Conservation (phyloP, 1,140 invertebrate species). For the Rhyacophila brunnea region DNA sequence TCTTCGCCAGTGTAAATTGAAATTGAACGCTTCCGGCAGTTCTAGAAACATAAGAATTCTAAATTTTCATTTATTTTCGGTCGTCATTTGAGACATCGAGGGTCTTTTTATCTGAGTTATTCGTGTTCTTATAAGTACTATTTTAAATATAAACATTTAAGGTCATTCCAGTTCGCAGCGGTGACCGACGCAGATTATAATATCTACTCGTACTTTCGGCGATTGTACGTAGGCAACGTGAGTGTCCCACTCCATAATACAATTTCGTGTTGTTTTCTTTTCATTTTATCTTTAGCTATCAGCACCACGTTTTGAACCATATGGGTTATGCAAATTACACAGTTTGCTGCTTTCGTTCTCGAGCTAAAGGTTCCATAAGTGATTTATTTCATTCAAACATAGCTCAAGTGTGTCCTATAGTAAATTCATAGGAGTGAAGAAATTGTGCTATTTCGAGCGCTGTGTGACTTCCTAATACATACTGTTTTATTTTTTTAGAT, state of each 20-base stretch:
- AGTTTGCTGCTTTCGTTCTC: constrained; percentile 2
- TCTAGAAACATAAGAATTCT: constrained; percentile 54
- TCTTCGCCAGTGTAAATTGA: too few relatives aligned
- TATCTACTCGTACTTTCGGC: constrained; percentile 41
- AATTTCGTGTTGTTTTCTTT: constrained; percentile 4
- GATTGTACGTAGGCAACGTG: constrained; percentile 44
- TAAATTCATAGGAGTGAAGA: background rate
- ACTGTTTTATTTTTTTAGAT: constrained; percentile 39
- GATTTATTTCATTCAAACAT: too few relatives aligned
- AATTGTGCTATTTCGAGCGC: background rate
- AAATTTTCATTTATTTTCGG: constrained; percentile 55
- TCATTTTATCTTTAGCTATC: constrained; percentile 4
- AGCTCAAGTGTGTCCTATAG: too few relatives aligned
- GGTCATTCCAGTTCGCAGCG: constrained; percentile 30
- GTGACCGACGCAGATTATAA: constrained; percentile 40
- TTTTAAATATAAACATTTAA: constrained; percentile 40
- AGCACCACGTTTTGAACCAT: constrained; percentile 17
- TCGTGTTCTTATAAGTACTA: constrained; percentile 46
- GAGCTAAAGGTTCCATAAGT: background rate
- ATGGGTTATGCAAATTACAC: constrained; percentile 29
- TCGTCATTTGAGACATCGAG: constrained; percentile 48
- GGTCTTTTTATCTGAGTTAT: constrained; percentile 44
- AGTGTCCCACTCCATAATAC: constrained; percentile 6
- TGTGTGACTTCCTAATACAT: constrained; percentile 25
- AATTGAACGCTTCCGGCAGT: constrained; percentile 32